These are phyloP conservation scores for Apomyelois bistriatella DNA, from an alignment of 2,888 invertebrate species.

Conservation along the genomic window DNA sequence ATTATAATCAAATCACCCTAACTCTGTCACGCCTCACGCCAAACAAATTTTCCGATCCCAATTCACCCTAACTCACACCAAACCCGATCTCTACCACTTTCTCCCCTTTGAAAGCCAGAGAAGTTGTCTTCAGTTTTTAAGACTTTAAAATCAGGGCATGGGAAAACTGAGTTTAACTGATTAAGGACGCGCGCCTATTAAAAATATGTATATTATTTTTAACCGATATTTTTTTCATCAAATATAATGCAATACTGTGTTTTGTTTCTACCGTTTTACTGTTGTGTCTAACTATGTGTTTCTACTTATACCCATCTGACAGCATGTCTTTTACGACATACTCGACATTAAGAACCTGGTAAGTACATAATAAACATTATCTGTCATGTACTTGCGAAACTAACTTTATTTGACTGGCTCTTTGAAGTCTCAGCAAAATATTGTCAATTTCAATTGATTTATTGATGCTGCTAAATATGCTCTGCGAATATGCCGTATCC, in stretches of 20 bases:
- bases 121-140: too few species aligned
- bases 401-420: neutral
- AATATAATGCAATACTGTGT: neutral
- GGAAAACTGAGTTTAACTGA: neutral
- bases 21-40: too few species aligned
- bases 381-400: neutral
- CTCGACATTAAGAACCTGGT: neutral
- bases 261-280: neutral
- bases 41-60: too few species aligned
- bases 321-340: neutral
- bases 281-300: too few species aligned
- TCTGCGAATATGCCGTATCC: neutral
- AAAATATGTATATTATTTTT: too few species aligned
- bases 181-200: too few species aligned
- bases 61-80: too few species aligned
- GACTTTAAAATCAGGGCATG: too few species aligned
- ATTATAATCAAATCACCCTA: too few species aligned
- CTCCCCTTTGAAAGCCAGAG: too few species aligned
- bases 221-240: neutral
- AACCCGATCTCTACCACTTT: too few species aligned
- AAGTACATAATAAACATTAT: slow-evolving; percentile 1
- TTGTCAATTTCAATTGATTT: neutral
- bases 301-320: too few species aligned
- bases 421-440: neutral
- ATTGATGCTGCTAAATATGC: neutral